A percentile compares a stretch with the other conserved stretches of the same genome.
Conservation (phyloP, 2,888 invertebrate species). For the Spialia ferax region DNA sequence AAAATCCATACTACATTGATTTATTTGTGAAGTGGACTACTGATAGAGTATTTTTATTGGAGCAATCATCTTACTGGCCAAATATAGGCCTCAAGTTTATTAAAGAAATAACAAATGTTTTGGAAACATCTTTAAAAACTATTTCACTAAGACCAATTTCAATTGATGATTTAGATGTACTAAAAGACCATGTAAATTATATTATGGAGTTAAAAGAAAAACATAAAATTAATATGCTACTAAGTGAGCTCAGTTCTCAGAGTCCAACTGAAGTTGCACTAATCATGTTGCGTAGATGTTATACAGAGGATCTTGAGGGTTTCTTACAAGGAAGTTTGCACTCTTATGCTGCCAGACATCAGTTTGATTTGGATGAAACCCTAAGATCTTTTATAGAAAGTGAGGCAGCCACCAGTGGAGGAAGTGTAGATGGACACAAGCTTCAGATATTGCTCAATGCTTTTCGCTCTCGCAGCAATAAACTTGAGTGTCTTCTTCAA, state of each 20-base stretch:
- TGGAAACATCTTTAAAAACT: constrained; percentile 70
- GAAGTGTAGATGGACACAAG: constrained; percentile 71
- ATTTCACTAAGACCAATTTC: constrained; percentile 74
- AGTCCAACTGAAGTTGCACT: constrained; percentile 75
- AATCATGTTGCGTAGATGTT: constrained; percentile 81
- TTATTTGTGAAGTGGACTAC: constrained; percentile 80
- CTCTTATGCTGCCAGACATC: constrained; percentile 69
- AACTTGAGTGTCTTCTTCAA: constrained; percentile 73
- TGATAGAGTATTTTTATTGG: constrained; percentile 75
- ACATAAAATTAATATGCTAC: constrained; percentile 77
- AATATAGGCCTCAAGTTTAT: constrained; percentile 81
- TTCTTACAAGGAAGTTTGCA: constrained; percentile 76
- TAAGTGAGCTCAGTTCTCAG: constrained; percentile 74
- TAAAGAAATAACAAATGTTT: constrained; percentile 67
- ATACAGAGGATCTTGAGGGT: constrained; percentile 76
- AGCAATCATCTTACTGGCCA: constrained; percentile 81
- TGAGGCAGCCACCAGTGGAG: constrained; percentile 74
- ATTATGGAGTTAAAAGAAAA: constrained; percentile 78
- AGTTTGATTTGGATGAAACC: constrained; percentile 76
- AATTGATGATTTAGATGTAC: constrained; percentile 74
- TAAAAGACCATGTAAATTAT: constrained; percentile 73
- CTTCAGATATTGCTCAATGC: constrained; percentile 69
- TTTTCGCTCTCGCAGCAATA: constrained; percentile 68
- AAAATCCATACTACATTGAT: constrained; percentile 78
- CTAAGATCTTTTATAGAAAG: constrained; percentile 73